phyloP scores from a whole-genome alignment of 2,888 invertebrate genomes.

The Himalopsyche tibetana region DNA sequence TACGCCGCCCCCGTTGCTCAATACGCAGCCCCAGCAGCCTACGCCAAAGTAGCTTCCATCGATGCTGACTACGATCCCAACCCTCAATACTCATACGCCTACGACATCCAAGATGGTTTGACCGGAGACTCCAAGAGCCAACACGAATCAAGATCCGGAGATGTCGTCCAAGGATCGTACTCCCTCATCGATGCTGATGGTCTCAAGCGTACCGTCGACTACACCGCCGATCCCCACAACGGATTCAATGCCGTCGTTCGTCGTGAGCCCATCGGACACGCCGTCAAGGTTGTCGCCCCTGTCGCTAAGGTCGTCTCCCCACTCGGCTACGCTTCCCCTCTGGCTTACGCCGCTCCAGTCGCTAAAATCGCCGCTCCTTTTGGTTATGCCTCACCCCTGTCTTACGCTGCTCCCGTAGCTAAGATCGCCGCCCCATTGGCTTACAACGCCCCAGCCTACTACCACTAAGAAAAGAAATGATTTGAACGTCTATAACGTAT shows the following conservation, averaged over 20 bases:
- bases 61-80: slow-evolving; percentile 51
- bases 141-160: slow-evolving; percentile 68
- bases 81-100: slow-evolving; percentile 29
- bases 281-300: too few species aligned
- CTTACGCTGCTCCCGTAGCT: slow-evolving; percentile 65
- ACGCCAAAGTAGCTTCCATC: slow-evolving; percentile 50
- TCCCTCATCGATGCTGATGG: too few species aligned
- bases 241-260: too few species aligned
- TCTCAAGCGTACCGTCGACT: too few species aligned
- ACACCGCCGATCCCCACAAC: too few species aligned
- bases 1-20: slow-evolving; percentile 54
- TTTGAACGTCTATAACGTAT: background rate
- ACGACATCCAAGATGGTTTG: slow-evolving; percentile 74
- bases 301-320: too few species aligned
- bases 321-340: too few species aligned
- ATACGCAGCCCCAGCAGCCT: background rate
- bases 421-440: slow-evolving; percentile 68
- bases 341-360: slow-evolving; percentile 63
- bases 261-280: too few species aligned
- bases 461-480: slow-evolving; percentile 18
- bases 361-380: slow-evolving; percentile 66
- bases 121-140: too few species aligned
- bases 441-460: slow-evolving; percentile 68
- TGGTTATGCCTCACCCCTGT: slow-evolving; percentile 55
- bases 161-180: too few species aligned